Conservation (phyloP, 2,888 invertebrate species). For the Amiota minor region DNA sequence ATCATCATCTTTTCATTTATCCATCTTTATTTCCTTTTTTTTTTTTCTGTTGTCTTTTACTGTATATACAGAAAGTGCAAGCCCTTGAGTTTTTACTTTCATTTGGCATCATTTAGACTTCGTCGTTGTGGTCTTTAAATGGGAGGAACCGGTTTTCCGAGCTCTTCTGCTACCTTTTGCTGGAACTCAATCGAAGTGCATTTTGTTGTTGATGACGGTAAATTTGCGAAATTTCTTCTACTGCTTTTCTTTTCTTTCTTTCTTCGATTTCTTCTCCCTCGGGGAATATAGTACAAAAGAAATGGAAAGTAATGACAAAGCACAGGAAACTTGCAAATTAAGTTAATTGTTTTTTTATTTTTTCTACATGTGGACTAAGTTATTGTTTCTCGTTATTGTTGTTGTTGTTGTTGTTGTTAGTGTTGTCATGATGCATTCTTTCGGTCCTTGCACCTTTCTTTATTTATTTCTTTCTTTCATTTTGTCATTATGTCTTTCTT, state of each 20-base stretch:
- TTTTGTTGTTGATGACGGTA: constrained; percentile 36
- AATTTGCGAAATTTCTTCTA: constrained; percentile 1
- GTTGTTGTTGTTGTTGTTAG: constrained; percentile 18
- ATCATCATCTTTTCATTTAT: background rate
- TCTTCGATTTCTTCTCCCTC: background rate
- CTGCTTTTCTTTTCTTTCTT: background rate
- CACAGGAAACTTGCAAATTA: constrained; percentile 55
- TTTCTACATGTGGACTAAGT: background rate
- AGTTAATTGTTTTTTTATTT: constrained; percentile 58
- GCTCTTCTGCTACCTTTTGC: constrained; percentile 4
- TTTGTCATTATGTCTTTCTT: background rate
- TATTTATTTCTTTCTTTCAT: constrained; percentile 38
- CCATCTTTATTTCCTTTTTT: constrained; percentile 37
- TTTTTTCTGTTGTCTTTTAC: constrained; percentile 19
- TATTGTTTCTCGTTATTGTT: too few species aligned
- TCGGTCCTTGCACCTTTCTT: constrained; percentile 28
- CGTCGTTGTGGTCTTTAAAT: constrained; percentile 27
- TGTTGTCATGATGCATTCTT: constrained; percentile 23
- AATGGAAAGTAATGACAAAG: constrained; percentile 28
- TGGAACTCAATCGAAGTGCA: constrained; percentile 51
- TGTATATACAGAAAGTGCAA: constrained; percentile 69
- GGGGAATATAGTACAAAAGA: constrained; percentile 24
- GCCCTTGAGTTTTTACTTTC: constrained; percentile 74
- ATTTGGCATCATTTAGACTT: constrained; percentile 46
- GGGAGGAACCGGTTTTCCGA: constrained; percentile 47